phyloP scores from a whole-genome alignment of 2,113 vertebrate species.

The Leiothrix lutea region DNA sequence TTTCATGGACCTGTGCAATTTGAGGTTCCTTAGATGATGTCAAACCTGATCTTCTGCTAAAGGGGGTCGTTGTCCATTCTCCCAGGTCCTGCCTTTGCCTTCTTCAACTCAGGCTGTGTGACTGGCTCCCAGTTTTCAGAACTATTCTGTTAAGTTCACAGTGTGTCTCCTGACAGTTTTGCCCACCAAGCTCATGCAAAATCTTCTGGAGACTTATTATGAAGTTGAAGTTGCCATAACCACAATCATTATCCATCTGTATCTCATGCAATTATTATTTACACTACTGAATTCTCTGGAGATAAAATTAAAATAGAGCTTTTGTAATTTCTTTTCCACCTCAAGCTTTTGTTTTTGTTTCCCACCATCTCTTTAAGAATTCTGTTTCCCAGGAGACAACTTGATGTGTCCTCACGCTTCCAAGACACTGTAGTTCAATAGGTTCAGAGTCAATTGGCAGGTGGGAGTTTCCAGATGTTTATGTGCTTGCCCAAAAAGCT shows the following conservation, averaged over 20 bases:
- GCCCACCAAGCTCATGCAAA: not conserved
- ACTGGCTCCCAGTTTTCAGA: not conserved
- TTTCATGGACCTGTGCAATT: not conserved
- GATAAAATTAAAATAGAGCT: slow-evolving; percentile 51
- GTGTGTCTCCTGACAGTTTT: not conserved
- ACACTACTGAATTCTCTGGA: slow-evolving; percentile 17
- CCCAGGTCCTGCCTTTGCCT: not conserved
- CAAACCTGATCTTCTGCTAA: not conserved
- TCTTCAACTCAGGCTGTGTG: not conserved
- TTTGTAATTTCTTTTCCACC: not conserved
- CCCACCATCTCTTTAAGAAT: slow-evolving; percentile 22
- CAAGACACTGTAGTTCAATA: slow-evolving; percentile 37
- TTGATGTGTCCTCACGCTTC: slow-evolving; percentile 22
- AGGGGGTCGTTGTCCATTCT: not conserved
- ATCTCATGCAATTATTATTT: slow-evolving; percentile 50
- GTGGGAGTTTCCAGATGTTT: slow-evolving; percentile 47
- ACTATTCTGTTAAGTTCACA: not conserved
- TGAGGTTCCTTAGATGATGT: not conserved
- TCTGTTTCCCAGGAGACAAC: slow-evolving; percentile 31
- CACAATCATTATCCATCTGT: slow-evolving; percentile 24
- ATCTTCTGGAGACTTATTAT: not conserved
- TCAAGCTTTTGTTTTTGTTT: slow-evolving; percentile 25
- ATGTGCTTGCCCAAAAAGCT: not conserved
- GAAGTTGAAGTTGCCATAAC: not conserved
- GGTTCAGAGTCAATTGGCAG: slow-evolving; percentile 41